Evolutionary conservation across 1,140 invertebrate genomes (phyloP), one percentile per base, ranked within the genome.

Genomic region (Cotesia glomerata): DNA sequence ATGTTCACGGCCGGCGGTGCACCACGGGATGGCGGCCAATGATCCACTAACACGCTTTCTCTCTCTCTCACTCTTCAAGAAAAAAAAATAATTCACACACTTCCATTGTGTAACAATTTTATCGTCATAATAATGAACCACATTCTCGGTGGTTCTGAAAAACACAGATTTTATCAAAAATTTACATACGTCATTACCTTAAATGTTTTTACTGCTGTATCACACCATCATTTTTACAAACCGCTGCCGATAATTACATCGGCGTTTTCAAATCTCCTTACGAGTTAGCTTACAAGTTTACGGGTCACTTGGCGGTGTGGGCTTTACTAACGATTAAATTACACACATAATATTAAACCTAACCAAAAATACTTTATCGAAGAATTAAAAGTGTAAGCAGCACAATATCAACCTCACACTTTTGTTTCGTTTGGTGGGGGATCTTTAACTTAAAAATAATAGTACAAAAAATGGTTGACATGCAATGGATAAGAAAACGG

Each of bases 401-500:
- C 2, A 49, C 83, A 84, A 82, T 84, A 83, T 85, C 84, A 82
- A 85, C 82, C 84, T 86, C 85, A 45, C 39, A 45, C 82, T 81
- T 76, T 85, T 84, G 84, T 84, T 86, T 84, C 82, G 80, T 82
- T 75, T 79, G 78, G 81, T 79, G 79, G 82, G 81, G 82, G 64
- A 82, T 78, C 76, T 66, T 75, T 45, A 32, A 79, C 80, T 81
- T 79, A 74, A 79, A 82, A 81, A 84, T 80, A 84, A 80, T 79
- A 78, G 78, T 78, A 26, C 75, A 85, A 80, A 86, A 86, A 86
- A 86, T 86, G 84, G 84, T 81, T 70, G 79, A 69, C 61, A 63
- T 52, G 16, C 11, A 13, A 35, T 13, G 26, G 65, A 54, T 14
- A 67, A 14, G 9, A 54, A 67, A 67, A 67, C 49, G n/a, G 65